Percentiles rank a stretch among this genome's conserved stretches.
phyloP scores from a whole-genome alignment of 2,888 invertebrate species.

The Conops quadrifasciatus region DNA sequence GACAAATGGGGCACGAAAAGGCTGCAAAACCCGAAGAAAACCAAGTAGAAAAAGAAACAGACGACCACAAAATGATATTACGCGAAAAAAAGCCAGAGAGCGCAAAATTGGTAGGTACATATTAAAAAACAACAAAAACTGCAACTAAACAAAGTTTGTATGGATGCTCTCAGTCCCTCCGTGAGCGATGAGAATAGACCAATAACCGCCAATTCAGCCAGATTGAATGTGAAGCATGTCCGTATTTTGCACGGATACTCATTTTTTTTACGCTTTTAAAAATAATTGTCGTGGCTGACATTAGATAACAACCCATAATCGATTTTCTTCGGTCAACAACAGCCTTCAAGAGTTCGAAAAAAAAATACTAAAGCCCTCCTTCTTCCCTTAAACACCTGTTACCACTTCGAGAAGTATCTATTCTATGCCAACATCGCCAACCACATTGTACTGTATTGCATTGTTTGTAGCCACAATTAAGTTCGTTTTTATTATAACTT shows the following conservation, averaged over 20 bases:
- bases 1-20: not conserved
- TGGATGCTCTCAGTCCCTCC: not conserved
- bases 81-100: conserved; percentile 8
- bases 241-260: not conserved
- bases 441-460: conserved; percentile 4
- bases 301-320: too few relatives aligned
- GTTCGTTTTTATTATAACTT: conserved; percentile 15
- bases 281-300: not conserved
- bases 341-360: too few relatives aligned
- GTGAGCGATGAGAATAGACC: not conserved
- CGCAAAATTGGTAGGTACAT: conserved; percentile 24
- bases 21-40: conserved; percentile 12
- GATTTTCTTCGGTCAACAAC: too few relatives aligned
- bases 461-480: conserved; percentile 24
- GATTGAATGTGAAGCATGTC: too few relatives aligned
- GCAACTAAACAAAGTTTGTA: conserved; percentile 13
- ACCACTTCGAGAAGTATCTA: too few relatives aligned
- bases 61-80: too few relatives aligned
- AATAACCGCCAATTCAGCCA: too few relatives aligned
- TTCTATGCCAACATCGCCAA: too few relatives aligned
- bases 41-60: not conserved
- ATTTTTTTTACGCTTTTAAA: not conserved
- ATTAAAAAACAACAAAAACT: conserved; percentile 26
- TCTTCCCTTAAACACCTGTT: not conserved
- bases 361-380: not conserved